These are phyloP conservation scores for Eptatretus burgeri DNA, from an alignment of 2,113 vertebrate species.

Conservation along the genomic window DNA sequence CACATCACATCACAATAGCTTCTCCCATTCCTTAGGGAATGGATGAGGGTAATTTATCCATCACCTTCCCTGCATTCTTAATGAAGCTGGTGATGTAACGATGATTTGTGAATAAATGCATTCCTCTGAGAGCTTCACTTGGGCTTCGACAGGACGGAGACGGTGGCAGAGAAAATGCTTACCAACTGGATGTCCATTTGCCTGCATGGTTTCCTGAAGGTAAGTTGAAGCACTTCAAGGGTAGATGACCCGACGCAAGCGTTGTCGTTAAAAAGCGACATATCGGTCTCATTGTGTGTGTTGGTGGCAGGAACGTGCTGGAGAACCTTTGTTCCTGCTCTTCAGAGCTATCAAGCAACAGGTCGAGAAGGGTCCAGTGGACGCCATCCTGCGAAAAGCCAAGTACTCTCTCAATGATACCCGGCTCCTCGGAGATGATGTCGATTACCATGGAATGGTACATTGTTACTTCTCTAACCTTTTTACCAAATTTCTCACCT, in stretches of 20 bases:
- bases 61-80: no score
- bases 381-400: conserved; percentile 79
- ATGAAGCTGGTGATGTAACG: no score
- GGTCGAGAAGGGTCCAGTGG: conserved; percentile 82
- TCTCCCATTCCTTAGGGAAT: no score
- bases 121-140: no score
- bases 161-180: conserved; percentile 78
- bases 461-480: conserved; percentile 10
- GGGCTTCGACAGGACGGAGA: conserved; percentile 48
- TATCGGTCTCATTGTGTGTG: no score
- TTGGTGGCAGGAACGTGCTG: conserved; percentile 41
- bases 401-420: conserved; percentile 93
- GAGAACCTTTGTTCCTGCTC: conserved; percentile 79
- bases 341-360: conserved; percentile 94
- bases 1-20: no score
- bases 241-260: background rate
- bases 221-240: conserved; percentile 15
- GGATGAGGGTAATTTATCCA: no score
- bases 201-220: conserved; percentile 64
- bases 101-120: no score
- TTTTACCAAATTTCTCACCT: background rate
- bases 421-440: conserved; percentile 60
- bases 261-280: background rate
- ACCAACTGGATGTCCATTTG: conserved; percentile 99
- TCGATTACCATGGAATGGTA: conserved; percentile 77